Evolutionary conservation across 2,797 vertebrate species (phyloP).

Genomic region (Strix occidentalis): DNA sequence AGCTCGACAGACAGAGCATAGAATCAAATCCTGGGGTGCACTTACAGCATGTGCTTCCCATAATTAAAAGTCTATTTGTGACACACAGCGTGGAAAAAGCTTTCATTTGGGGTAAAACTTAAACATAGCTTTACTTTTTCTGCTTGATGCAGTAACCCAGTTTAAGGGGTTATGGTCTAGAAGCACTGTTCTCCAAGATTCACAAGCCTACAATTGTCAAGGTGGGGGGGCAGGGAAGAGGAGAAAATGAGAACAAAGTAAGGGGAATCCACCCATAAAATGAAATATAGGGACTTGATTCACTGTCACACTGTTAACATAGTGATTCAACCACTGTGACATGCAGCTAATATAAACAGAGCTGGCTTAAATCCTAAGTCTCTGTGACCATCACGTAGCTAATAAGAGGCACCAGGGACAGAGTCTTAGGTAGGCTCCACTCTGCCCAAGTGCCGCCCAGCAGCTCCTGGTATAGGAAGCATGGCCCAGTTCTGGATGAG

Average conservation of each 20-base stretch:
- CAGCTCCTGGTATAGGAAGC: not conserved
- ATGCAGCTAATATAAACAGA: not conserved
- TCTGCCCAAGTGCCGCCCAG: not conserved
- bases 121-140: not conserved
- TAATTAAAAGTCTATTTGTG: constrained; percentile 42
- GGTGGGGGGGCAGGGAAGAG: too few relatives aligned
- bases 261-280: not conserved
- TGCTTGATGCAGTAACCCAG: not conserved
- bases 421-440: not conserved
- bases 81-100: not conserved
- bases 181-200: not conserved
- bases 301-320: not conserved
- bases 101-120: constrained; percentile 35
- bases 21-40: not conserved
- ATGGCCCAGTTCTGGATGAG: fast-evolving
- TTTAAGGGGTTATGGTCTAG: not conserved
- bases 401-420: not conserved
- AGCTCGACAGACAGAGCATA: not conserved
- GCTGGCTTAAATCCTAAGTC: not conserved
- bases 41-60: not conserved
- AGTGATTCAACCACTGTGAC: not conserved
- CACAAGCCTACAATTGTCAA: not conserved
- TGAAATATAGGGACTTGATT: not conserved
- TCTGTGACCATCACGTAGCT: not conserved
- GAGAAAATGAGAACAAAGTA: not conserved